Evolutionary conservation across 2,113 vertebrate species (phyloP).

Genomic region (Prinia subflava): DNA sequence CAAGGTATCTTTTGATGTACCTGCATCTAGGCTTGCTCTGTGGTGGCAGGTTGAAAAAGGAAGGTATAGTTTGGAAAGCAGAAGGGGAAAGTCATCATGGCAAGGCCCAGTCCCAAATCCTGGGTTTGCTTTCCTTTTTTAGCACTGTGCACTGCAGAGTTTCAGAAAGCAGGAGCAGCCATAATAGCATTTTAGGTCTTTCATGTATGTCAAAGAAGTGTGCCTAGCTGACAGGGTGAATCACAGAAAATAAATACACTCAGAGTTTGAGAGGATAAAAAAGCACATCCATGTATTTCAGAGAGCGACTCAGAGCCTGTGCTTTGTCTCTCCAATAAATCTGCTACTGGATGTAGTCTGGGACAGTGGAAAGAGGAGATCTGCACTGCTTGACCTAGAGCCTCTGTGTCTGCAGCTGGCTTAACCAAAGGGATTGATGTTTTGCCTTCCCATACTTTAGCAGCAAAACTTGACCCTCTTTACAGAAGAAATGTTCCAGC

Average conservation of each 20-base stretch:
- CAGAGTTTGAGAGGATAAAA: neutral
- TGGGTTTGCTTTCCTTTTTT: neutral
- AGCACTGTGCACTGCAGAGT: fast-evolving
- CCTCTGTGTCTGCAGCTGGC: neutral
- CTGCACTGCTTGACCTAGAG: neutral
- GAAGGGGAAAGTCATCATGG: neutral
- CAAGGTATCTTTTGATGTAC: neutral
- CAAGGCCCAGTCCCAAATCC: neutral
- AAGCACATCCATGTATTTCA: neutral
- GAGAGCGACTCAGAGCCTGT: neutral
- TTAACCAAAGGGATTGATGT: neutral
- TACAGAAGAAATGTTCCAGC: neutral
- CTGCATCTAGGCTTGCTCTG: neutral
- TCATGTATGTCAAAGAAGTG: neutral
- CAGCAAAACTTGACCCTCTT: neutral
- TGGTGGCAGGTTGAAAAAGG: neutral
- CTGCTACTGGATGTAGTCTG: neutral
- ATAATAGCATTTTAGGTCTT: neutral
- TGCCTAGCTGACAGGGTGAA: neutral
- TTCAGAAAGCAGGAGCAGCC: neutral
- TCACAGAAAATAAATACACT: neutral
- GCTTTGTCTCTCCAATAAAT: slow-evolving; percentile 6
- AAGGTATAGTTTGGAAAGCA: neutral
- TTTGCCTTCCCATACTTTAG: neutral
- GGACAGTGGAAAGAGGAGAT: neutral